Conservation (phyloP, 1,140 invertebrate genomes). For the Bombus superbus region DNA sequence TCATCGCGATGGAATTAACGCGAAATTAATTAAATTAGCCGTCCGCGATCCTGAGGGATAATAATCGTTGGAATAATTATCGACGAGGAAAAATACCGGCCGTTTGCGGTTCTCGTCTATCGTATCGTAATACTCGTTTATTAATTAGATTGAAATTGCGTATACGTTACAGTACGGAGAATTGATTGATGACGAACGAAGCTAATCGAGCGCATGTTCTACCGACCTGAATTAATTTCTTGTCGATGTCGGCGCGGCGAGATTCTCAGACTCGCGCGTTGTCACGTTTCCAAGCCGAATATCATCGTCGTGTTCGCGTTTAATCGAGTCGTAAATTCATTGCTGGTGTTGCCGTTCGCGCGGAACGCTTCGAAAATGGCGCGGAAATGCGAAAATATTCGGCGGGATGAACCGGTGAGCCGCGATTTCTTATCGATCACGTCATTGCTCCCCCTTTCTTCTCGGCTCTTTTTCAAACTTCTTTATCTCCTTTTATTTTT, state of each 20-base stretch:
- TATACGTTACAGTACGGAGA: neutral
- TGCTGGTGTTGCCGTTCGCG: slow-evolving; percentile 55
- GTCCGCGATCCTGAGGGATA: neutral
- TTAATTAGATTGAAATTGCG: slow-evolving; percentile 40
- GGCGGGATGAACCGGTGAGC: slow-evolving; percentile 9
- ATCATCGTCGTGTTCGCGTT: slow-evolving; percentile 53
- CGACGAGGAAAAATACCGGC: neutral
- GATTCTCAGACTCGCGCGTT: neutral
- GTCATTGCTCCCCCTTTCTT: slow-evolving; percentile 8
- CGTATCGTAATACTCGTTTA: slow-evolving; percentile 26
- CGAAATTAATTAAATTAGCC: slow-evolving; percentile 37
- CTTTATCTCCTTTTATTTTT: slow-evolving; percentile 30
- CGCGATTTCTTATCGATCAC: slow-evolving; percentile 68
- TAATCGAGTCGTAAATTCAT: slow-evolving; percentile 71
- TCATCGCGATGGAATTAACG: neutral
- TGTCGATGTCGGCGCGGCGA: slow-evolving; percentile 11
- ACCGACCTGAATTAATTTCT: slow-evolving; percentile 61
- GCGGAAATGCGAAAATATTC: slow-evolving; percentile 70
- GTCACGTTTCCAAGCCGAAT: slow-evolving; percentile 14
- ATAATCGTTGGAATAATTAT: slow-evolving; percentile 34
- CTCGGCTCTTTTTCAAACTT: neutral
- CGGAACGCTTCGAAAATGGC: slow-evolving; percentile 65
- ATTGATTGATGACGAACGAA: slow-evolving; percentile 26
- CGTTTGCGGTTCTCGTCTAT: neutral
- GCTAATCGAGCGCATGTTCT: slow-evolving; percentile 50